Evolutionary conservation across 2,113 vertebrate genomes (phyloP), one percentile per base, ranked within the genome.

Genomic region (Notarius quadriscutis): DNA sequence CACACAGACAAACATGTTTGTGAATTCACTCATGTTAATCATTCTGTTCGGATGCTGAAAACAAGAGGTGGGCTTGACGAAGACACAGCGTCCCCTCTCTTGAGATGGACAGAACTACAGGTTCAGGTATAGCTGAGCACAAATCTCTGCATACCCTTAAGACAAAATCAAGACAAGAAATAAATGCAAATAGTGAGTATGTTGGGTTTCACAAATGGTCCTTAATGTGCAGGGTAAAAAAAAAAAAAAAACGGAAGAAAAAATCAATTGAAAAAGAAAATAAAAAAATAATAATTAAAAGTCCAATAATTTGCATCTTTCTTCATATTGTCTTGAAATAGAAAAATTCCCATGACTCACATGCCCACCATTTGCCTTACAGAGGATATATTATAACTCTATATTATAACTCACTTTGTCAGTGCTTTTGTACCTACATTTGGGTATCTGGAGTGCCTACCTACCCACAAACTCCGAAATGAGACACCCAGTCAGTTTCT

Each of bases 61-160:
- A 83, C 11, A 58, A 27, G 34, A 80, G 12, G 1, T 17, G 50
- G 65, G 15, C 57, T 79, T 12, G 18, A 75, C 41, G 71, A 86
- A 82, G 84, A 41, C 69, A 62, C 55, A 87, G 69, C 88, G 88
- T 87, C 86, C 84, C 41, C 83, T 74, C 34, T 87, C 84, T 85
- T 89, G 82, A 87, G 83, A 84, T 77, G 20, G 53, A 25, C 50
- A 67, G 55, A 84, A 86, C 79, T 84, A 71, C 91, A 83, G 27
- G 9, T 41, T 6, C 2, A 2, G 25, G 55, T 60, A 81, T 41
- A 41, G 22, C 69, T 41, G 17, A 11, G 41, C 41, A 48, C 48
- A 77, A n/a, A 50, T 25, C 11, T 25, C 15, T 25, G 22, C 48
- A 55, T 27, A 51, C 11, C 1, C 10, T n/a, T 25, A 22, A 10